These are phyloP conservation scores for Lithobates pipiens DNA, from an alignment of 2,797 vertebrate genomes.

Conservation along the genomic window DNA sequence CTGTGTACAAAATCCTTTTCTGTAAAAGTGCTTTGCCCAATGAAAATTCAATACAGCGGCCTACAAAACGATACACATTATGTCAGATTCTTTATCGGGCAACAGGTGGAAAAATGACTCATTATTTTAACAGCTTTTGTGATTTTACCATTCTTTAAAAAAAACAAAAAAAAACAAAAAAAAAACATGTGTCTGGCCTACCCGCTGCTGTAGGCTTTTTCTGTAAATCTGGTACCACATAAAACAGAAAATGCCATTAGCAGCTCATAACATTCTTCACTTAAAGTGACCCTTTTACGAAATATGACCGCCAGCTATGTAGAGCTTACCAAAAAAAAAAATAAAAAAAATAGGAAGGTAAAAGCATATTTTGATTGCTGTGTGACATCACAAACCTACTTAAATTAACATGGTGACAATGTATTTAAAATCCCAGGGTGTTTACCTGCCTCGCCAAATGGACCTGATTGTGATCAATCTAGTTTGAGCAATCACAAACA, in stretches of 20 bases:
- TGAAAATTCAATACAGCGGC: slow-evolving; percentile 13
- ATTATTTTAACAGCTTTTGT: slow-evolving; percentile 60
- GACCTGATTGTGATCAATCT: too few species aligned
- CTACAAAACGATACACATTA: slow-evolving; percentile 40
- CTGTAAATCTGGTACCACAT: slow-evolving; percentile 32
- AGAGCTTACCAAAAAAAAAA: not conserved
- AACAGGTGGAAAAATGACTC: slow-evolving; percentile 60
- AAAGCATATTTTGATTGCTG: too few species aligned
- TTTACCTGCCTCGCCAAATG: not conserved
- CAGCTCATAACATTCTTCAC: slow-evolving; percentile 46
- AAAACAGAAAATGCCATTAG: slow-evolving; percentile 49
- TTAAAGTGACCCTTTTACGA: slow-evolving; percentile 26
- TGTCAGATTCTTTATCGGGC: slow-evolving; percentile 41
- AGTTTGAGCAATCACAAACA: too few species aligned
- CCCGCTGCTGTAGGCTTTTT: slow-evolving; percentile 39
- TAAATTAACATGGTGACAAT: not conserved
- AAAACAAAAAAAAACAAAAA: slow-evolving; percentile 18
- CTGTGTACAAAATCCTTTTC: slow-evolving; percentile 45
- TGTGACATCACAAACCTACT: not conserved
- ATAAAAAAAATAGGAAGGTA: not conserved
- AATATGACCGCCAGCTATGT: slow-evolving; percentile 21
- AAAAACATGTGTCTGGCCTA: slow-evolving; percentile 22
- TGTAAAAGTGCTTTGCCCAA: slow-evolving; percentile 37
- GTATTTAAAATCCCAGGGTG: too few species aligned
- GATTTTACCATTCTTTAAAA: slow-evolving; percentile 49